These are phyloP conservation scores for Platyrinchus mystaceus DNA, from an alignment of 2,797 vertebrate species.

Conservation along the genomic window DNA sequence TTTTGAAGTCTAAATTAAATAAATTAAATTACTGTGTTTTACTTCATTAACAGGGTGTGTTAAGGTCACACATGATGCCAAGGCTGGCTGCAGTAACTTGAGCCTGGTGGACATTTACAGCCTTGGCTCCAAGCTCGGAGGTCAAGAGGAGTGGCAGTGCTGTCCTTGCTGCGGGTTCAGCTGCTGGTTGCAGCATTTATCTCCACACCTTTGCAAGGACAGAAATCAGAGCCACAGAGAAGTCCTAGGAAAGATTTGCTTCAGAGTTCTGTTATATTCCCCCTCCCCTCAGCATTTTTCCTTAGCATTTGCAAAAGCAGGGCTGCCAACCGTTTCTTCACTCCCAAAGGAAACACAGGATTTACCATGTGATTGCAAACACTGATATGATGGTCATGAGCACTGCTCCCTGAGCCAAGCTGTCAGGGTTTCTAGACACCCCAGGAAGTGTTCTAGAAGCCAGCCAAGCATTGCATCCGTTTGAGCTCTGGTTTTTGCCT, in stretches of 20 bases:
- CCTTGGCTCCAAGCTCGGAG: neutral
- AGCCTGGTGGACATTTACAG: neutral
- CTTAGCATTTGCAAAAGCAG: neutral
- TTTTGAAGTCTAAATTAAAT: neutral
- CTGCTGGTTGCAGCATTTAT: neutral
- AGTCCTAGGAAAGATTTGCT: neutral
- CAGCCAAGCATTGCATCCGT: neutral
- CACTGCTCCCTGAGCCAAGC: neutral
- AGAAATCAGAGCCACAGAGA: rapidly evolving
- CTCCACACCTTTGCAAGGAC: neutral
- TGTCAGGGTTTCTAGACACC: neutral
- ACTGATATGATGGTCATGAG: neutral
- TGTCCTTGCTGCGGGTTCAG: neutral
- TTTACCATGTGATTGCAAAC: neutral
- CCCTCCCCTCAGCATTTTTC: neutral
- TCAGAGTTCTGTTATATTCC: neutral
- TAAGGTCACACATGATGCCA: neutral
- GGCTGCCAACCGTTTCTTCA: neutral
- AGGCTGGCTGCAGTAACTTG: neutral
- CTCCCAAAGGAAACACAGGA: neutral
- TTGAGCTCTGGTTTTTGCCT: neutral
- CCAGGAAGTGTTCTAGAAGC: neutral
- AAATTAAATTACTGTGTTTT: neutral
- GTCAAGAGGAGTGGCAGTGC: neutral
- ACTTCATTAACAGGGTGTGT: neutral